Evolutionary conservation across 2,888 invertebrate genomes (phyloP).

Genomic region (Vandiemenella viatica): DNA sequence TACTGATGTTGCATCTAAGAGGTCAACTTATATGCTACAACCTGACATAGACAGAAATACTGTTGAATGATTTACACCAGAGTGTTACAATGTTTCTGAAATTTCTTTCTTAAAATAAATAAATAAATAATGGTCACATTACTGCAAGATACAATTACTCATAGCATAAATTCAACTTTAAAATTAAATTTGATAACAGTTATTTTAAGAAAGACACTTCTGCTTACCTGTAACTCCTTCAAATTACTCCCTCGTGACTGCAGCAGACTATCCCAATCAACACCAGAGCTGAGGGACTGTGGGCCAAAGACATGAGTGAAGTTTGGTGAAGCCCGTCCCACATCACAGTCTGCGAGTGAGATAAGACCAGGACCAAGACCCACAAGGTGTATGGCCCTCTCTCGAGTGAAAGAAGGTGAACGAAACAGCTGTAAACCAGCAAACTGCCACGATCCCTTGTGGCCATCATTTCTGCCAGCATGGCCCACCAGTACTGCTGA

Average conservation of each 20-base stretch:
- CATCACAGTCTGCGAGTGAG: conserved; percentile 32
- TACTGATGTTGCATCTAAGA: too few species aligned
- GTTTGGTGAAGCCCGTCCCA: conserved; percentile 34
- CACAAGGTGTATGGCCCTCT: conserved; percentile 38
- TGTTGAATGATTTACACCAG: too few species aligned
- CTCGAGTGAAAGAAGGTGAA: conserved; percentile 35
- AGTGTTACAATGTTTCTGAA: too few species aligned
- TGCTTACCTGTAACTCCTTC: conserved; percentile 21
- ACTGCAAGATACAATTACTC: too few species aligned
- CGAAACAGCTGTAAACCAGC: conserved; percentile 40
- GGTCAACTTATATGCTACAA: too few species aligned
- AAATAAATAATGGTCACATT: too few species aligned
- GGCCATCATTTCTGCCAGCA: conserved; percentile 19
- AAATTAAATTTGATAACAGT: too few species aligned
- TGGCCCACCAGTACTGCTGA: conserved; percentile 40
- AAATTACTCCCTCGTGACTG: conserved; percentile 24
- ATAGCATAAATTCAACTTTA: too few species aligned
- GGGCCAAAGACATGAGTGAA: conserved; percentile 33
- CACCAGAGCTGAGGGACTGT: conserved; percentile 32
- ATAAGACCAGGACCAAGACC: conserved; percentile 37
- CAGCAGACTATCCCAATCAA: conserved; percentile 46
- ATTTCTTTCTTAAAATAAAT: too few species aligned
- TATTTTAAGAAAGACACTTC: too few species aligned
- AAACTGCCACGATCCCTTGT: conserved; percentile 34
- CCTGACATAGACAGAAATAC: too few species aligned